phyloP scores from a whole-genome alignment of 2,888 invertebrate species.

The Listrodromus nycthemerus region DNA sequence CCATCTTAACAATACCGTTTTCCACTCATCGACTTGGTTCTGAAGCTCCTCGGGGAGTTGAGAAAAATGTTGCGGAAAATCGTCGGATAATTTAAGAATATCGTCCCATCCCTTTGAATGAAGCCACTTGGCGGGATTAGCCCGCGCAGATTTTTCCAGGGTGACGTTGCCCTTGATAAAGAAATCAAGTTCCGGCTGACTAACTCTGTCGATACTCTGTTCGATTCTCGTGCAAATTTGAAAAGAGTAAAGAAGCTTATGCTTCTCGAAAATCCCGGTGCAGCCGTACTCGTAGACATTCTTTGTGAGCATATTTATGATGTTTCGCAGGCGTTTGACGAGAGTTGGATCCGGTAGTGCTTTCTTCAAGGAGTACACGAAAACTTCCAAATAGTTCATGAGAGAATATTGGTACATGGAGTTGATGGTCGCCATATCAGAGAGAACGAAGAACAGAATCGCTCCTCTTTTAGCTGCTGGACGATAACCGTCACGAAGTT shows the following conservation, averaged over 20 bases:
- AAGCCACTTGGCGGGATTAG: slow-evolving; percentile 91
- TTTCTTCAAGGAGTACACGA: slow-evolving; percentile 92
- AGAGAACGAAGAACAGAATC: slow-evolving; percentile 94
- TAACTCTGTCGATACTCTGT: slow-evolving; percentile 88
- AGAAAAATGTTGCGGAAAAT: slow-evolving; percentile 89
- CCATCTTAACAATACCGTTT: slow-evolving; percentile 85
- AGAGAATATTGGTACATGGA: slow-evolving; percentile 97
- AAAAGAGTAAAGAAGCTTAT: slow-evolving; percentile 95
- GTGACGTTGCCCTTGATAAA: slow-evolving; percentile 95
- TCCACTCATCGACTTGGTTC: slow-evolving; percentile 88
- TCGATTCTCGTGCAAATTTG: slow-evolving; percentile 95
- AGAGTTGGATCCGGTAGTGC: slow-evolving; percentile 93
- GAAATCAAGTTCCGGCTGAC: slow-evolving; percentile 92
- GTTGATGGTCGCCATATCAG: slow-evolving; percentile 95
- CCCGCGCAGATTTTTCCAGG: slow-evolving; percentile 89
- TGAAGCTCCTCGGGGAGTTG: slow-evolving; percentile 86
- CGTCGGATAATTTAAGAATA: slow-evolving; percentile 89
- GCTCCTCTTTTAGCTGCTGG: slow-evolving; percentile 95
- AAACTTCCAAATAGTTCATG: slow-evolving; percentile 93
- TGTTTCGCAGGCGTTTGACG: slow-evolving; percentile 90
- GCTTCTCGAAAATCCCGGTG: slow-evolving; percentile 95
- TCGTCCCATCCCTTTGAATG: slow-evolving; percentile 93
- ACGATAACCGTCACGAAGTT: slow-evolving; percentile 93
- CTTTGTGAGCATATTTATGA: slow-evolving; percentile 93
- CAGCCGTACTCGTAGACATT: slow-evolving; percentile 97